phyloP scores from a whole-genome alignment of 2,113 vertebrate species.

The Trematomus loennbergii region DNA sequence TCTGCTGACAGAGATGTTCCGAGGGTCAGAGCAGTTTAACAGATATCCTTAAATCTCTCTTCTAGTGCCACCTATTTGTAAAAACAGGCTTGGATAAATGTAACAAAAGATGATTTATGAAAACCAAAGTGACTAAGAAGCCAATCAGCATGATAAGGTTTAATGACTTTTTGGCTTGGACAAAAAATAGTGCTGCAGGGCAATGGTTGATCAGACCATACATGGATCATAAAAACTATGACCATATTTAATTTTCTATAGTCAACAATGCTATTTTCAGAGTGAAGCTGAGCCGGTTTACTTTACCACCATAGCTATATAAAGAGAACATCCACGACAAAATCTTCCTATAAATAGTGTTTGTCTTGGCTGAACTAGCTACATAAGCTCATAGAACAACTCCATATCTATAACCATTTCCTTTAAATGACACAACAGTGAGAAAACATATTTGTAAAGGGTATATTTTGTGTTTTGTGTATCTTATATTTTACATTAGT shows the following conservation, averaged over 20 bases:
- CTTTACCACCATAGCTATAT: too few relatives aligned
- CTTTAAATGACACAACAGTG: too few relatives aligned
- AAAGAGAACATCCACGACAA: too few relatives aligned
- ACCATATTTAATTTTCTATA: neutral
- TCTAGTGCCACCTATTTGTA: neutral
- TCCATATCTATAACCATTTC: too few relatives aligned
- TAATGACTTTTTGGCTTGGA: neutral
- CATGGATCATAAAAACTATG: neutral
- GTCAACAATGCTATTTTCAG: too few relatives aligned
- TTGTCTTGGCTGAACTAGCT: too few relatives aligned
- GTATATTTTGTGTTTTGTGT: too few relatives aligned
- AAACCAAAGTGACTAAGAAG: neutral
- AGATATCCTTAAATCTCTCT: neutral
- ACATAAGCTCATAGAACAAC: too few relatives aligned
- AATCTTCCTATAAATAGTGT: too few relatives aligned
- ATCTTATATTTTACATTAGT: too few relatives aligned
- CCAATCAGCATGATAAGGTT: neutral
- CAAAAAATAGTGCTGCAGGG: neutral
- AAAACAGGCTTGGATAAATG: neutral
- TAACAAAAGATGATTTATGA: neutral
- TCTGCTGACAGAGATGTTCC: neutral
- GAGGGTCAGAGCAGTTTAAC: neutral
- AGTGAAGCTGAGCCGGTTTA: too few relatives aligned
- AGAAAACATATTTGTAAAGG: too few relatives aligned
- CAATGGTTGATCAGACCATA: neutral